Conservation (phyloP, 2,113 vertebrate genomes). For the Campylomormyrus tamandua region DNA sequence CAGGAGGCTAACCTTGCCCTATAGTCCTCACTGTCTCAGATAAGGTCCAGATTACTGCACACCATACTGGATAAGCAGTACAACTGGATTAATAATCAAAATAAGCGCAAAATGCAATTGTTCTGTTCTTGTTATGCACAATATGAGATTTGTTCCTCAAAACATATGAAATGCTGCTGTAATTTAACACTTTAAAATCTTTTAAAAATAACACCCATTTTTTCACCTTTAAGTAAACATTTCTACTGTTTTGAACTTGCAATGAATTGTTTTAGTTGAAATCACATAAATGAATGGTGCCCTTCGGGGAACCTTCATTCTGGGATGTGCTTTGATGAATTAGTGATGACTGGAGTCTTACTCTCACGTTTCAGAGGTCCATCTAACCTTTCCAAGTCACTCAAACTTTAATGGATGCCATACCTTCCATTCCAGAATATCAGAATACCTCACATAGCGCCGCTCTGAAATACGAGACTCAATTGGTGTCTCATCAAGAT, state of each 20-base stretch:
- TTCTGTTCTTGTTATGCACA: background rate
- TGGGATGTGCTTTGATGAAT: constrained; percentile 20
- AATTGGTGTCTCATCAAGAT: constrained; percentile 18
- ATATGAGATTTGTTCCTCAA: background rate
- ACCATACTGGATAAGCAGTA: background rate
- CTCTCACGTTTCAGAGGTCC: constrained; percentile 24
- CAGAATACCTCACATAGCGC: constrained; percentile 27
- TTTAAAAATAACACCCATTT: background rate
- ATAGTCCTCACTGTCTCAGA: background rate
- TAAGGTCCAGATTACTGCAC: background rate
- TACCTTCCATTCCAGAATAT: constrained; percentile 20
- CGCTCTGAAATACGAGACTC: constrained; percentile 25
- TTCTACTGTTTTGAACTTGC: background rate
- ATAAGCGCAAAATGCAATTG: background rate
- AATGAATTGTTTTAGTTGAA: background rate
- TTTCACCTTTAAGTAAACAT: background rate
- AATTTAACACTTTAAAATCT: background rate
- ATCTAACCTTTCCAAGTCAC: constrained; percentile 25
- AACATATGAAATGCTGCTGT: background rate
- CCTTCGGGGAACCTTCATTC: background rate
- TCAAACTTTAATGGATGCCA: constrained; percentile 38
- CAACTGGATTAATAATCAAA: background rate
- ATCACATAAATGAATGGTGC: background rate
- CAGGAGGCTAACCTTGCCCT: background rate
- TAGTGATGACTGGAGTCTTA: constrained; percentile 16